These are phyloP conservation scores for Drosophila truncata DNA, from an alignment of 1,140 invertebrate species.

Conservation along the genomic window DNA sequence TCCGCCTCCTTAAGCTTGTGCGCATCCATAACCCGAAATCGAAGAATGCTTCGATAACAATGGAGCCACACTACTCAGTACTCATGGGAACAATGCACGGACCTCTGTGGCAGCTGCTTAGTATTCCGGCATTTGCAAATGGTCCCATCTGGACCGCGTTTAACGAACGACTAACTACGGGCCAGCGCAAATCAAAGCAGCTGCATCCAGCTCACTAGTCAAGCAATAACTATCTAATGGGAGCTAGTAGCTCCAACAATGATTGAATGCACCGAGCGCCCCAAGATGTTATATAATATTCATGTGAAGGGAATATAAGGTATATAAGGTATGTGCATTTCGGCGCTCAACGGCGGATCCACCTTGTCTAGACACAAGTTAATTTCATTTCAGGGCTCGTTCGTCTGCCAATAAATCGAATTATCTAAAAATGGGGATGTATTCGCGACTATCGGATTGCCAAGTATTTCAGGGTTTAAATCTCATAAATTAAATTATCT, in stretches of 20 bases:
- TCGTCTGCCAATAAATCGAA: conserved; percentile 76
- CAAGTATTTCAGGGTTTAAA: background rate
- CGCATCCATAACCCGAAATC: conserved; percentile 25
- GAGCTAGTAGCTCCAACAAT: conserved; percentile 21
- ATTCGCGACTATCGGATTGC: conserved; percentile 15
- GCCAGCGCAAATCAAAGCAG: conserved; percentile 27
- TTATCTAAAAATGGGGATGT: conserved; percentile 36
- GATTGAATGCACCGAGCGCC: conserved; percentile 41
- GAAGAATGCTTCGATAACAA: conserved; percentile 22
- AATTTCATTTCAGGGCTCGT: conserved; percentile 68
- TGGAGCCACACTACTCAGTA: conserved; percentile 3
- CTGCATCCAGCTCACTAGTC: conserved; percentile 31
- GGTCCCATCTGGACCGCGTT: conserved; percentile 56
- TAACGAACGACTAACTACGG: conserved; percentile 54
- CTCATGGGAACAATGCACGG: conserved; percentile 13
- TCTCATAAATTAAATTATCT: too few relatives aligned
- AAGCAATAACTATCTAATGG: conserved; percentile 20
- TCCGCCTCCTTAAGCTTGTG: conserved; percentile 20
- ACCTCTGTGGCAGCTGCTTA: conserved; percentile 16
- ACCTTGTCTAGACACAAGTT: conserved; percentile 63
- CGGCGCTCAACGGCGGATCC: background rate
- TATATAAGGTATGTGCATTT: conserved; percentile 1
- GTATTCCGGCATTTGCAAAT: conserved; percentile 24
- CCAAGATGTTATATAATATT: conserved; percentile 27
- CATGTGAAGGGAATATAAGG: background rate